These are phyloP conservation scores for Oplegnathus fasciatus DNA, from an alignment of 2,113 vertebrate species.

Conservation along the genomic window DNA sequence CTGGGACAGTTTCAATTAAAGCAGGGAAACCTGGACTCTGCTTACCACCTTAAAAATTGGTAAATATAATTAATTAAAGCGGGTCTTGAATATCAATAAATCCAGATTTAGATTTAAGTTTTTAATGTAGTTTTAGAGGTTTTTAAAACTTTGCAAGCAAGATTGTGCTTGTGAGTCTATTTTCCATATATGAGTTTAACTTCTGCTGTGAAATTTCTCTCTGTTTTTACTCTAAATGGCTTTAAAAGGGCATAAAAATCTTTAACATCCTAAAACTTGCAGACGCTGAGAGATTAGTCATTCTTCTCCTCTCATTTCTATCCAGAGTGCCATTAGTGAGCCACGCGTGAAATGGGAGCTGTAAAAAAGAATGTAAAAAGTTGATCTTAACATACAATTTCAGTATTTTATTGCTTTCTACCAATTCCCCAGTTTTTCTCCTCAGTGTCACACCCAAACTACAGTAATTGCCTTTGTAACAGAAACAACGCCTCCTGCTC, in stretches of 20 bases:
- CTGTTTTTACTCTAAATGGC: background rate
- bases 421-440: slow-evolving; percentile 13
- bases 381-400: background rate
- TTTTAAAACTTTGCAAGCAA: background rate
- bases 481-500: slow-evolving; percentile 3
- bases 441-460: slow-evolving; percentile 37
- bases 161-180: background rate
- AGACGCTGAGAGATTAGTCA: background rate
- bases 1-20: background rate
- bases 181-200: background rate
- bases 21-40: background rate
- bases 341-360: background rate
- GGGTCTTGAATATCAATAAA: background rate
- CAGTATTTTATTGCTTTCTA: slow-evolving; percentile 16
- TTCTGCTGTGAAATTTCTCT: background rate
- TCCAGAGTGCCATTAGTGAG: background rate
- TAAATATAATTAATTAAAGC: too few relatives aligned
- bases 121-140: background rate
- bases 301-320: background rate
- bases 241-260: background rate
- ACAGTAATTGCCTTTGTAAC: slow-evolving; percentile 38
- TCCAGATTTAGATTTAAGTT: background rate
- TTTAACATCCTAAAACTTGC: background rate
- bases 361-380: background rate
- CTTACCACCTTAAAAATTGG: background rate